Evolutionary conservation across 2,888 invertebrate genomes (phyloP).

Genomic region (Temnothorax rugatulus): DNA sequence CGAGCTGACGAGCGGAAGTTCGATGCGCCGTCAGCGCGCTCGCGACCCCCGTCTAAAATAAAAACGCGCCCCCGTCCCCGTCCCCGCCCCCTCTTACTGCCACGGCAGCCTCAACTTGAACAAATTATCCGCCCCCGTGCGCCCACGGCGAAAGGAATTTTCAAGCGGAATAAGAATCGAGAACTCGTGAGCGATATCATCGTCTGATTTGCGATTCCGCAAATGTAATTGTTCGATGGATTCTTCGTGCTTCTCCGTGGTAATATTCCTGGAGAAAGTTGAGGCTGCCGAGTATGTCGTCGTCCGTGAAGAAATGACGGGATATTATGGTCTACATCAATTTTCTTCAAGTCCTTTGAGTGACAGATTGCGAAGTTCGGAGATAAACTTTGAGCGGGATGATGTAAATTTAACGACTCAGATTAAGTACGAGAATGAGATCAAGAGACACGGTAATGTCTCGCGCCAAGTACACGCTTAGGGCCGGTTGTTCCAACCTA

Average conservation of each 20-base stretch:
- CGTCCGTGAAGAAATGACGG: constrained; percentile 19
- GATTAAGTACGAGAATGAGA: constrained; percentile 20
- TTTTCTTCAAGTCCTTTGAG: constrained; percentile 19
- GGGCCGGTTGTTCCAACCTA: no score
- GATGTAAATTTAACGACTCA: constrained; percentile 8
- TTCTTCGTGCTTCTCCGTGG: neutral
- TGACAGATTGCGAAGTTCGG: constrained; percentile 3
- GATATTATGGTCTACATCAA: constrained; percentile 16
- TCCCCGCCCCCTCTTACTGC: neutral
- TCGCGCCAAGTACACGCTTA: neutral
- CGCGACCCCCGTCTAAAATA: constrained; percentile 39
- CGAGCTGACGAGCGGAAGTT: constrained; percentile 47
- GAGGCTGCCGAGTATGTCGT: neutral
- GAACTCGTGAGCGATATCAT: constrained; percentile 32
- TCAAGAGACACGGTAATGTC: neutral
- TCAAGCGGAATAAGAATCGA: constrained; percentile 36
- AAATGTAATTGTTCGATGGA: constrained; percentile 44
- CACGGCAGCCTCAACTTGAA: constrained; percentile 10
- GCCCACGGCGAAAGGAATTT: constrained; percentile 24
- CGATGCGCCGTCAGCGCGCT: constrained; percentile 27
- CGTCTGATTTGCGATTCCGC: constrained; percentile 39
- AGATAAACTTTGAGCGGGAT: constrained; percentile 12
- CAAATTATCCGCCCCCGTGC: constrained; percentile 31
- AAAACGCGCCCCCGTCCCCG: constrained; percentile 12
- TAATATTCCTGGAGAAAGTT: neutral